phyloP scores from a whole-genome alignment of 2,888 invertebrate species.

The Ephialtes manifestator region DNA sequence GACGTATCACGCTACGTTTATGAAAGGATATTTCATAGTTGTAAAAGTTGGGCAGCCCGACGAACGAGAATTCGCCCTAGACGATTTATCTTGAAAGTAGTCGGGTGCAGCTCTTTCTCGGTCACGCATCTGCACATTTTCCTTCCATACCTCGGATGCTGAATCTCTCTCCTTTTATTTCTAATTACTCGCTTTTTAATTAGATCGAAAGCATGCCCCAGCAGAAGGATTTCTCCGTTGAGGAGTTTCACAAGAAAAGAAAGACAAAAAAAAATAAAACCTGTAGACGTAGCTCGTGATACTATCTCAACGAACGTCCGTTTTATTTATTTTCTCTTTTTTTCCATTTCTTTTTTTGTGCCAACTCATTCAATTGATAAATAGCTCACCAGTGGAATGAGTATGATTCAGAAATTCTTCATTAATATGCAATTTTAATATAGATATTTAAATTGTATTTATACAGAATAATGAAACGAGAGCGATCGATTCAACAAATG shows the following conservation, averaged over 20 bases:
- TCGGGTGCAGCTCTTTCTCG: conserved; percentile 45
- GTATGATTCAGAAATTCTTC: neutral
- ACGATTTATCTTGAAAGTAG: conserved; percentile 71
- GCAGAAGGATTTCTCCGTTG: conserved; percentile 12
- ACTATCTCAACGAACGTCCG: neutral
- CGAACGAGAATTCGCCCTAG: conserved; percentile 49
- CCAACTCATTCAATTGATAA: conserved; percentile 9
- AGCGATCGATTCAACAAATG: neutral
- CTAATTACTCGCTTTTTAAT: conserved; percentile 62
- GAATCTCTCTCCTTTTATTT: conserved; percentile 37
- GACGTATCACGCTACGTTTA: conserved; percentile 73
- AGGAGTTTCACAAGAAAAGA: conserved; percentile 2
- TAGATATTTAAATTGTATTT: conserved; percentile 16
- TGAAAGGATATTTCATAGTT: conserved; percentile 78
- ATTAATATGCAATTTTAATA: conserved; percentile 9
- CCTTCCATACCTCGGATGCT: conserved; percentile 2
- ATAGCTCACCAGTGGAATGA: neutral
- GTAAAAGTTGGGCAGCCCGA: conserved; percentile 72
- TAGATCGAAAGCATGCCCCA: conserved; percentile 50
- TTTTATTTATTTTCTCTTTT: neutral
- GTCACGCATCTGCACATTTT: conserved; percentile 5
- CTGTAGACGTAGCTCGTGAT: neutral
- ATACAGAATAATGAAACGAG: neutral
- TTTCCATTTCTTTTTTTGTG: neutral
- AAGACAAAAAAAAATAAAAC: neutral